Evolutionary conservation across 2,888 invertebrate species (phyloP).

Genomic region (Aelia acuminata): DNA sequence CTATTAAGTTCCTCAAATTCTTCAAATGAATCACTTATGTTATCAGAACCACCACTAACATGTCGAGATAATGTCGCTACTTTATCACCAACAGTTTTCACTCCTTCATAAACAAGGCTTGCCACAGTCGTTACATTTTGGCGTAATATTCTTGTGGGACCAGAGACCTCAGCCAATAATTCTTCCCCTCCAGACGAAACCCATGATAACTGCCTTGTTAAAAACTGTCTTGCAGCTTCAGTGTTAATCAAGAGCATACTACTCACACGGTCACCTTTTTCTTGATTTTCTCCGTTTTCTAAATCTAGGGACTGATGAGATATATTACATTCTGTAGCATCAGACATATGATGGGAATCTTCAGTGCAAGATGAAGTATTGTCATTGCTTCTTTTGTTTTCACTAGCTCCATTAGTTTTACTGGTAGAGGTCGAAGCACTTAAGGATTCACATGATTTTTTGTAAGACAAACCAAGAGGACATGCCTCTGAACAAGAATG

Average conservation of each 20-base stretch:
- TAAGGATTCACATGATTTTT: conserved; percentile 75
- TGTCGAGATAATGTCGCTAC: conserved; percentile 81
- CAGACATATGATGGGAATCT: conserved; percentile 64
- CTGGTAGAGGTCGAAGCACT: conserved; percentile 74
- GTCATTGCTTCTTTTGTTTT: conserved; percentile 73
- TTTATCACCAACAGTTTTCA: conserved; percentile 82
- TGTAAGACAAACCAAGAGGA: conserved; percentile 75
- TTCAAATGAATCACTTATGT: conserved; percentile 74
- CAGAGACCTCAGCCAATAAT: conserved; percentile 77
- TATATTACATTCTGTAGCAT: conserved; percentile 69
- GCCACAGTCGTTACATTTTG: conserved; percentile 83
- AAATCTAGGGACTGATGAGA: conserved; percentile 64
- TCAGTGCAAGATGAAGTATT: conserved; percentile 73
- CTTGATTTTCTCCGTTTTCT: conserved; percentile 66
- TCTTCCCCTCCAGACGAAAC: conserved; percentile 77
- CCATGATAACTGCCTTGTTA: conserved; percentile 82
- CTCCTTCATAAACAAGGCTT: conserved; percentile 81
- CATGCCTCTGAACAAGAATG: conserved; percentile 77
- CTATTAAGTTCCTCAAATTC: conserved; percentile 68
- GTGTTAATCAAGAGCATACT: conserved; percentile 84
- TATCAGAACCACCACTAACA: conserved; percentile 81
- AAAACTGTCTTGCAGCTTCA: conserved; percentile 82
- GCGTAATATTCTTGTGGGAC: conserved; percentile 79
- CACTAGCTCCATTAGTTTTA: conserved; percentile 70
- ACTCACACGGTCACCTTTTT: conserved; percentile 70